Conservation (phyloP, 2,113 vertebrate genomes). For the Oryzias melastigma region DNA sequence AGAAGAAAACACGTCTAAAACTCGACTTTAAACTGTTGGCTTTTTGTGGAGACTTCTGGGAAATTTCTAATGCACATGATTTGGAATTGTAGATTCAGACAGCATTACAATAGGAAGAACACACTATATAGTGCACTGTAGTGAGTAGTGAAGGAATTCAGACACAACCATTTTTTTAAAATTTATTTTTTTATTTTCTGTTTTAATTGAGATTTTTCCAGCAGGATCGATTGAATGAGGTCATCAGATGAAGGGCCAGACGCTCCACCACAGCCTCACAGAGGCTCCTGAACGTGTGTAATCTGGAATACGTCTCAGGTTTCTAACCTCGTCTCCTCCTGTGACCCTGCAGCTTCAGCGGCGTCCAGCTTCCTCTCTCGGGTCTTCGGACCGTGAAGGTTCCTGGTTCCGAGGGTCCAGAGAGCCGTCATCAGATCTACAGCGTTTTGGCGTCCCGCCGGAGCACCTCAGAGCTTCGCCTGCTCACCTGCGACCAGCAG, state of each 20-base stretch:
- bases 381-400: conserved; percentile 65
- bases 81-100: too few relatives aligned
- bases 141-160: too few relatives aligned
- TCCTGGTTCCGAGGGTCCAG: neutral
- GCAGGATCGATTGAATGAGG: too few relatives aligned
- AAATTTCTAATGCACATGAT: too few relatives aligned
- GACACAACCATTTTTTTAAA: too few relatives aligned
- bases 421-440: conserved; percentile 50
- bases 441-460: conserved; percentile 61
- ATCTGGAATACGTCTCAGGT: neutral
- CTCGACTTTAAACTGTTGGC: too few relatives aligned
- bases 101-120: too few relatives aligned
- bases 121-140: too few relatives aligned
- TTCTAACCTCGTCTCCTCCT: neutral
- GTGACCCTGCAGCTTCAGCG: conserved; percentile 52
- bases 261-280: neutral
- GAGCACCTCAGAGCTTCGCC: conserved; percentile 44
- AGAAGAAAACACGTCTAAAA: neutral
- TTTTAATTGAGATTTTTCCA: too few relatives aligned
- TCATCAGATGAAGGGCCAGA: too few relatives aligned
- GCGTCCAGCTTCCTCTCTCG: conserved; percentile 63
- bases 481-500: conserved; percentile 54
- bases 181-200: too few relatives aligned
- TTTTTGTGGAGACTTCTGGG: too few relatives aligned
- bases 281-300: neutral